phyloP scores from a whole-genome alignment of 1,140 invertebrate species.

The Drosophila ohnishii region DNA sequence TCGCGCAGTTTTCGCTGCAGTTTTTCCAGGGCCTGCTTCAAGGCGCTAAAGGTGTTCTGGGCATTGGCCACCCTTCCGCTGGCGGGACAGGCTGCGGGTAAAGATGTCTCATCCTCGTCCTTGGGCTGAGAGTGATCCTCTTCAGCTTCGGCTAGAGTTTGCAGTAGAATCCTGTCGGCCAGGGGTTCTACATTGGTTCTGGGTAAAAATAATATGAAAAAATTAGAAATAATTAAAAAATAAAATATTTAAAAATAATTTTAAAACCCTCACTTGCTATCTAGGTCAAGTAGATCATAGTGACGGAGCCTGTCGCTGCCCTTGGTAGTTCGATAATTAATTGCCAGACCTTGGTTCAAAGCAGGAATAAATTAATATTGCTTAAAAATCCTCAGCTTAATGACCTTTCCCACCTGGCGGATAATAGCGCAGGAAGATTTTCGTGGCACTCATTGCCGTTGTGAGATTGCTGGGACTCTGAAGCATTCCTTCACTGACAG shows the following conservation, averaged over 20 bases:
- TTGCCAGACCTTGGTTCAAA: slow-evolving; percentile 60
- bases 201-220: no score
- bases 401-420: slow-evolving; percentile 85
- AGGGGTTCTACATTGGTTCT: slow-evolving; percentile 61
- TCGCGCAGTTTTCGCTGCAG: slow-evolving; percentile 84
- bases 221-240: not conserved
- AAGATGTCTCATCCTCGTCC: not conserved
- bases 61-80: slow-evolving; percentile 38
- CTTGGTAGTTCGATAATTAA: slow-evolving; percentile 83
- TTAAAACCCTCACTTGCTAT: slow-evolving; percentile 83
- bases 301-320: slow-evolving; percentile 84
- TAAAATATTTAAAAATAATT: not conserved
- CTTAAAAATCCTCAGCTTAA: not conserved
- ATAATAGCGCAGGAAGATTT: slow-evolving; percentile 88
- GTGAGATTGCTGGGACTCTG: slow-evolving; percentile 23
- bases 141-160: slow-evolving; percentile 48
- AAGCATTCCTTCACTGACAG: slow-evolving; percentile 51
- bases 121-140: slow-evolving; percentile 2
- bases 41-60: slow-evolving; percentile 59
- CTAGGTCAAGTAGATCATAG: slow-evolving; percentile 87
- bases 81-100: slow-evolving; percentile 9
- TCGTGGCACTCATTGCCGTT: slow-evolving; percentile 85
- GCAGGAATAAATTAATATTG: not conserved
- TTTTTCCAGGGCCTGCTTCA: slow-evolving; percentile 84
- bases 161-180: slow-evolving; percentile 54